A percentile compares a stretch with the other conserved stretches of the same genome.
These are phyloP conservation scores for Synchiropus splendidus DNA, from an alignment of 2,113 vertebrate genomes.

Conservation along the genomic window DNA sequence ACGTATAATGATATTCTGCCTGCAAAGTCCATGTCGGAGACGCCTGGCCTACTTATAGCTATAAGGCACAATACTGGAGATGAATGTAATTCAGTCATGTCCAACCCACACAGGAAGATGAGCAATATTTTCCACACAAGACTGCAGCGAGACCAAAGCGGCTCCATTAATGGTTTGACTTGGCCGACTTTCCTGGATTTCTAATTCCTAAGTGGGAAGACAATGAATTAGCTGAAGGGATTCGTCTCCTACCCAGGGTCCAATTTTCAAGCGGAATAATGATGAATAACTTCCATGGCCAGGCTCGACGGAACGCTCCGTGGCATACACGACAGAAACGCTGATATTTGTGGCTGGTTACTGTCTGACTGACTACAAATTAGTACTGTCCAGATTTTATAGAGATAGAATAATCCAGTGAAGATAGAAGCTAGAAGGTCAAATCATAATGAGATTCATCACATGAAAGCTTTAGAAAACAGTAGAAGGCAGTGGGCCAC, in stretches of 20 bases:
- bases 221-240: constrained; percentile 16
- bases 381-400: no score
- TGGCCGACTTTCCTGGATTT: constrained; percentile 16
- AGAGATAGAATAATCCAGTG: no score
- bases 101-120: constrained; percentile 27
- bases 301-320: no score
- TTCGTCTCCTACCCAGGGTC: background rate
- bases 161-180: constrained; percentile 16
- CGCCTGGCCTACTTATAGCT: constrained; percentile 20
- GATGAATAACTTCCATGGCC: no score
- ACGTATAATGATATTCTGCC: constrained; percentile 21
- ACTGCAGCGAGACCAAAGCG: constrained; percentile 16
- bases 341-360: no score
- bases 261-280: no score
- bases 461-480: no score
- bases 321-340: no score
- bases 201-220: constrained; percentile 30
- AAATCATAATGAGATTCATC: no score
- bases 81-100: constrained; percentile 30
- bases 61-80: constrained; percentile 31
- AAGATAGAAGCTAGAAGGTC: no score
- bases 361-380: no score
- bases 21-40: constrained; percentile 21
- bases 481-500: no score
- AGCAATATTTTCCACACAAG: constrained; percentile 33